Evolutionary conservation across 2,888 invertebrate species (phyloP), one percentile per base, ranked within the genome.

Genomic region (Anoncus sp.): DNA sequence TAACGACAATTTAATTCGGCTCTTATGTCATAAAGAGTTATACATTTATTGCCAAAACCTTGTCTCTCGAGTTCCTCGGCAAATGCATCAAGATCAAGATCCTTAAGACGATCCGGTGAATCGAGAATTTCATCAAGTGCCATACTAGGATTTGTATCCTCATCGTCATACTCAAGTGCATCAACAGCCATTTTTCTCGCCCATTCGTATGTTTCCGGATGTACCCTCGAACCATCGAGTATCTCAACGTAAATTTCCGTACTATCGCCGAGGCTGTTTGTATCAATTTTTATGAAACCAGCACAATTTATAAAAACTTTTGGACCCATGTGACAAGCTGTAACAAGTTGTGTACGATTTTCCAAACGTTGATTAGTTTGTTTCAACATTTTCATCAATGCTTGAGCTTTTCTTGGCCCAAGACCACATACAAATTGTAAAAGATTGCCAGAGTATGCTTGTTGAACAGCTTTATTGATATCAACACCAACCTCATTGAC

Each of bases 161-260:
- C 98, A 89, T 98, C 98, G 89, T 98, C 98, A 86, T 98, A 98
- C 87, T 99, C 99, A 71, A 99, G 92, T 1, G 99, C 99, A 92
- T 99, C 99, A 1, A 99, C 98, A 0, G 99, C 99, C 98, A 99
- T 99, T 92, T 99, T 99, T 57, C 98, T 93, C 0, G 99, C 99
- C 98, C 99, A 98, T 89, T 99, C 99, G 91, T 99, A 99, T 0
- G 98, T 98, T 92, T 99, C 99, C 0, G 98, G 99, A 92, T 99
- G 99, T 0, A 99, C 98, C 85, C 99, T 94, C 1, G 98, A 98
- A 0, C 98, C 98, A 89, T 99, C 99, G 67, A 99, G 92, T 7
- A 98, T 97, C 92, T 98, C 96, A 3, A 98, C 97, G 87, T 98
- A 98, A 0, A 97, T 96, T 87, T 98, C 98, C 0, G 98, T 97